Conservation (phyloP, 1,140 invertebrate species). For the Microplitis mediator region DNA sequence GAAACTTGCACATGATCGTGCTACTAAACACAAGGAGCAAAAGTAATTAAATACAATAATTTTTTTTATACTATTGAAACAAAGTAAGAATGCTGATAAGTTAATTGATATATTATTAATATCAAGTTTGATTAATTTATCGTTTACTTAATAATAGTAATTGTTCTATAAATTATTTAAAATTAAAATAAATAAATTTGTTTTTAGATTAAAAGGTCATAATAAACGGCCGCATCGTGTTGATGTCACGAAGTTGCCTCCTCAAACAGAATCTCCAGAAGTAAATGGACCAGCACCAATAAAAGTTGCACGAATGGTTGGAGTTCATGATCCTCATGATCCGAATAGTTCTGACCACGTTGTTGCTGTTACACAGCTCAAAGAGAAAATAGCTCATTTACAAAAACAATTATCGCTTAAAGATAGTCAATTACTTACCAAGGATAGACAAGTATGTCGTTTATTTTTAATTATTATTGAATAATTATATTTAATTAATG, state of each 20-base stretch:
- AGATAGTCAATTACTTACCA: constrained; percentile 83
- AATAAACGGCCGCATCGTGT: constrained; percentile 76
- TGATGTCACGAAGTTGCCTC: constrained; percentile 72
- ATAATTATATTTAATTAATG: constrained; percentile 1
- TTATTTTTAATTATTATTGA: not conserved
- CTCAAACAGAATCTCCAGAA: constrained; percentile 52
- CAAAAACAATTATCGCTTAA: constrained; percentile 87
- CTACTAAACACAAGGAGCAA: constrained; percentile 65
- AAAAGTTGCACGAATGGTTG: constrained; percentile 61
- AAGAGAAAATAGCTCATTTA: constrained; percentile 91
- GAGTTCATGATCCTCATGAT: constrained; percentile 65
- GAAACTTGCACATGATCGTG: constrained; percentile 68
- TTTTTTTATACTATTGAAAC: not conserved
- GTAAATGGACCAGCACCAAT: constrained; percentile 56
- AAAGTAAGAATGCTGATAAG: not conserved
- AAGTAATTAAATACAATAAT: constrained; percentile 57
- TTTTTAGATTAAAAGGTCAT: constrained; percentile 67
- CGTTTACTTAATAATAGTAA: too few species aligned
- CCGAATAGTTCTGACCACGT: constrained; percentile 91
- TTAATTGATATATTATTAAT: too few species aligned
- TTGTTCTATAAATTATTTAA: not conserved
- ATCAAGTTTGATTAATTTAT: too few species aligned
- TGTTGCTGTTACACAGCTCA: constrained; percentile 90
- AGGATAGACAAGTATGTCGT: constrained; percentile 84
- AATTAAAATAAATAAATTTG: not conserved